A percentile compares a stretch with the other conserved stretches of the same genome.
Conservation (phyloP, 2,113 vertebrate species). For the Nibea coibor region DNA sequence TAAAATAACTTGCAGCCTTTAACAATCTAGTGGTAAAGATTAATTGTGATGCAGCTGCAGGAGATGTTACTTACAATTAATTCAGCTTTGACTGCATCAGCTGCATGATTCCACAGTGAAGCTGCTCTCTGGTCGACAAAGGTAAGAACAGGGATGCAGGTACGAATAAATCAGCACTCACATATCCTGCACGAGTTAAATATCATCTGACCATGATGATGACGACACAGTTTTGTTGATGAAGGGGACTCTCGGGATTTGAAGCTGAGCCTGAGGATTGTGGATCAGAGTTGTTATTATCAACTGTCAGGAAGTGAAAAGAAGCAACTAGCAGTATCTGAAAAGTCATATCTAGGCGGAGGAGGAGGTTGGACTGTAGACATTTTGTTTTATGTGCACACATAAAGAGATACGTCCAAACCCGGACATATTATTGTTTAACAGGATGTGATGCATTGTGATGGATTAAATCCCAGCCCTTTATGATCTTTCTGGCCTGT, state of each 20-base stretch:
- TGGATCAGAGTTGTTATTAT: background rate
- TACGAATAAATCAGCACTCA: background rate
- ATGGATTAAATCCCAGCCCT: slow-evolving; percentile 16
- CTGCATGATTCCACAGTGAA: slow-evolving; percentile 6
- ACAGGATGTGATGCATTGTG: slow-evolving; percentile 7
- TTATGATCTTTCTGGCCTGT: slow-evolving; percentile 17
- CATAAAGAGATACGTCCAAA: background rate
- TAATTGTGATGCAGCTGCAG: slow-evolving; percentile 4
- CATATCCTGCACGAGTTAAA: background rate
- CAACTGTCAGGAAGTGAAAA: slow-evolving; percentile 14
- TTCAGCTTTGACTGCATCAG: slow-evolving; percentile 22
- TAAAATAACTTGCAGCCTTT: too few relatives aligned
- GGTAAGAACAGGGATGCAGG: background rate
- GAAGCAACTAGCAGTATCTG: background rate
- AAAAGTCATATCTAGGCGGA: background rate
- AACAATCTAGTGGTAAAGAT: background rate
- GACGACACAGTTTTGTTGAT: background rate
- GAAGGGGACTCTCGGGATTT: background rate
- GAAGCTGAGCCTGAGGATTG: background rate
- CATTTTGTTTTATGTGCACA: background rate
- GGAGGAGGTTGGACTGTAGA: background rate
- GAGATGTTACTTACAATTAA: slow-evolving; percentile 18
- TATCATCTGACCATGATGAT: background rate
- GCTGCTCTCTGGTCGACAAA: slow-evolving; percentile 18
- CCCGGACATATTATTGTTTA: background rate